Evolutionary conservation across 2,888 invertebrate genomes (phyloP), one percentile per base, ranked within the genome.

Genomic region (Andrena chrysosceles): DNA sequence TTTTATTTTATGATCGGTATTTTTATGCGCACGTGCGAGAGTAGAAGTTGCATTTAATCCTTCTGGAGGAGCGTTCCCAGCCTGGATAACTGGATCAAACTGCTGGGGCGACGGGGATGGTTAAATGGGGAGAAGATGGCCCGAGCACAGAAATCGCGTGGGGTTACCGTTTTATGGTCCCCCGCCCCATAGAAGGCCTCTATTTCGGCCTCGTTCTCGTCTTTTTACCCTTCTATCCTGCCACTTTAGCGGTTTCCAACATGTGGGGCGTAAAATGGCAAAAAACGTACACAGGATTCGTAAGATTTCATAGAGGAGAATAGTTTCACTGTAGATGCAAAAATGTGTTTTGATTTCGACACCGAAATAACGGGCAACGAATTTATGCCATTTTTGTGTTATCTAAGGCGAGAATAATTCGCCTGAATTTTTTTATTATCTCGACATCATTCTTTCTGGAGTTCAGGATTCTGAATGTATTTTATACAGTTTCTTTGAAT

Each of bases 1-100:
- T 87, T 86, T 84, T 84, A 85, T 83, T 81, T 86, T 81, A 84
- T 62, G 84, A 84, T 84, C 79, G 66, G 77, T 77, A 81, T 86
- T 88, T 84, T 79, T 77, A 81, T 76, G 81, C 73, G 79, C 70
- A 66, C 76, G 71, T 63, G 79, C 75, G 62, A 71, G 68, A 66
- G 76, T 71, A 54, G 63, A 77, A 79, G 87, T 85, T 83, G 73
- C 70, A 77, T 80, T 87, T 87, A 85, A 85, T 87, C 87, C 81
- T 62, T 49, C 56, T 60, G 67, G 69, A 85, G 81, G 49, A 83
- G 77, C 68, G 78, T 85, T 77, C 77, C 67, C 79, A 35, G 73
- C 8, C 33, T 42, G 75, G 74, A 54, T 83, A 69, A 72, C 70
- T 71, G 82, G 62, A 82, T 82, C 62, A 82, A 72, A 71, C 68